Base-by-base conservation (phyloP, 2,113 vertebrate species). In the Hystrix brachyura region DNA sequence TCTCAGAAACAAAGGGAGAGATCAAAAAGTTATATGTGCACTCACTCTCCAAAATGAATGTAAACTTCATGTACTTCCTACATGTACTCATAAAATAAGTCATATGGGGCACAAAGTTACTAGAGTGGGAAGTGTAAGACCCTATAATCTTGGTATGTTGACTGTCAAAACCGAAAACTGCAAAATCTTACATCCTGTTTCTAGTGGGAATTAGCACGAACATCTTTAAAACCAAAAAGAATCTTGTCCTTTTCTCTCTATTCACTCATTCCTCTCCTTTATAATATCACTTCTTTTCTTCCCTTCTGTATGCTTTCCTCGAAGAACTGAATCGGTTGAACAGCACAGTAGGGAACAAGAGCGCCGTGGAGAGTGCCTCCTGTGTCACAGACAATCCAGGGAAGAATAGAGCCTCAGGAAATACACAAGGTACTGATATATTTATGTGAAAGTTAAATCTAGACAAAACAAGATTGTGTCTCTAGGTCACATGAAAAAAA, bases 141-240 rank as follows among this genome's bases (percentile, higher is more conserved):
- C 18, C 27, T 71, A 23, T 4, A 67, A 1, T 87, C 29, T 48
- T 60, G 10, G 15, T 48, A 9, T 17, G 10, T 71, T 13, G 14
- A 92, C 15, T 59, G 38, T 55, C 83, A 67, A 94, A 88, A 81
- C 67, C 48, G 53, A 83, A 93, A 80, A 92, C 10, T 38, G 7
- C 38, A 78, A 72, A 48, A 1, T 19, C 19, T 62, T 71, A 18
- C 59, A 21, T 32, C 3, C 72, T 84, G 59, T 94, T 76, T 48
- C 57, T 64, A 55, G 7, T 60, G 69, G 19, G 55, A 21, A 80
- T 57, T 32, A 79, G 3, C 34, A 97, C 3, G 8, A 62, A 87
- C 43, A 55, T 1, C 38, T 85, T 84, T 76, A 87, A 86, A 82
- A 88, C 7, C 14, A 4, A 91, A 85, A 86, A 51, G 4, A 64